Evolutionary conservation across 2,888 invertebrate species (phyloP), one percentile per base, ranked within the genome.

Genomic region (Drosophila prostipennis): DNA sequence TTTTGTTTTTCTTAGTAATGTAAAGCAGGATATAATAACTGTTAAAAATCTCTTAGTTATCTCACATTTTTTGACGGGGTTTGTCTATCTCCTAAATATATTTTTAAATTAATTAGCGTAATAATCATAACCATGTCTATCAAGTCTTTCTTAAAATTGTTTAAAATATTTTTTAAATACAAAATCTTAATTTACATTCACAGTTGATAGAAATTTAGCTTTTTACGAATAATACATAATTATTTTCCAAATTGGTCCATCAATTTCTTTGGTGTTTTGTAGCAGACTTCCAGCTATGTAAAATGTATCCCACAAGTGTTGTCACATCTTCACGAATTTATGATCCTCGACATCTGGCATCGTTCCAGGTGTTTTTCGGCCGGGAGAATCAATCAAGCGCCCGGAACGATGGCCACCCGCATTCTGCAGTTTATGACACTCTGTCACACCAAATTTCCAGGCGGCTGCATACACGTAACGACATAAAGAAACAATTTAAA

Each of bases 311-410:
- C 39, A n/a, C 54, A 19, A 57, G 53, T 37, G 53, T 45, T 37
- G 60, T 45, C 45, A 32, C 45, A 46, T 48, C 32, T 16, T 14
- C 16, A 16, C 6, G 13, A 32, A 45, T 57, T 58, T 61, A 46
- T 59, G 37, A 32, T 37, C 19, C 37, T 3, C 34, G 37, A 58
- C 60, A 61, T 58, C 60, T 61, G 61, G 61, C 46, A 13, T 37
- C 39, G 46, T 48, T 59, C 61, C 61, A 61, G 61, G 61, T 59
- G 61, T 46, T 34, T 60, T 60, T 48, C 40, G 32, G 23, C 61
- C 46, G 13, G 32, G 10, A 13, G 46, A 46, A 46, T 61, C 61
- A 48, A 61, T 61, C 60, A 61, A 26, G 46, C 39, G 60, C 23
- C 58, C 10, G 43, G n/a, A 32, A 19, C 13, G 37, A 45, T 58